Evolutionary conservation across 2,888 invertebrate species (phyloP).

Genomic region (Hofmannophila pseudospretella): DNA sequence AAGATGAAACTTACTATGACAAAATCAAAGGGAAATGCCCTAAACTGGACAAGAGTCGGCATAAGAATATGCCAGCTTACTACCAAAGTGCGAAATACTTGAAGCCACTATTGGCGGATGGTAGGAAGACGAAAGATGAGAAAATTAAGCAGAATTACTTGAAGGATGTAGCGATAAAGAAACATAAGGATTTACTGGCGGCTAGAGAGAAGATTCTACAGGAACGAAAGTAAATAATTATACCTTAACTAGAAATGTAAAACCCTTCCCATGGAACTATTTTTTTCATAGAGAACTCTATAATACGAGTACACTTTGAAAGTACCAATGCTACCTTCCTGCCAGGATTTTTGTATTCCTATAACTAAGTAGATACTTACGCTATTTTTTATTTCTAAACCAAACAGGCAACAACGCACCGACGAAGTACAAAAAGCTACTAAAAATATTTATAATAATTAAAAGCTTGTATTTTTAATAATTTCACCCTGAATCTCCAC

Average conservation of each 20-base stretch:
- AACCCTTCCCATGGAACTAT: neutral
- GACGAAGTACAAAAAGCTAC: too few relatives aligned
- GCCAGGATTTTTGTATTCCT: too few relatives aligned
- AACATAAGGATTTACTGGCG: slow-evolving; percentile 73
- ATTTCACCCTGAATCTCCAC: too few relatives aligned
- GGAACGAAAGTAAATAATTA: slow-evolving; percentile 74
- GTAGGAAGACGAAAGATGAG: slow-evolving; percentile 9
- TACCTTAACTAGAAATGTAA: neutral
- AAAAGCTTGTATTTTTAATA: too few relatives aligned
- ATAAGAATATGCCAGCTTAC: slow-evolving; percentile 52
- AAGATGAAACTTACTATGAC: slow-evolving; percentile 31
- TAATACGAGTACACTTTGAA: too few relatives aligned
- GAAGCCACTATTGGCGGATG: slow-evolving; percentile 29
- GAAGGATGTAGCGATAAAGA: slow-evolving; percentile 72
- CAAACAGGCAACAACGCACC: too few relatives aligned
- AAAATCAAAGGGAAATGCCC: slow-evolving; percentile 56
- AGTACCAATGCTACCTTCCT: too few relatives aligned
- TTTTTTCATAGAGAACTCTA: too few relatives aligned
- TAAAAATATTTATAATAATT: too few relatives aligned
- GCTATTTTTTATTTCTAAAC: too few relatives aligned
- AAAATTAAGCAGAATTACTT: slow-evolving; percentile 58
- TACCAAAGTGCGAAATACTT: slow-evolving; percentile 65
- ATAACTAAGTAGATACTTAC: too few relatives aligned
- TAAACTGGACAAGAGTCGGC: slow-evolving; percentile 54
- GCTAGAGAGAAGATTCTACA: slow-evolving; percentile 78